phyloP scores from a whole-genome alignment of 2,113 vertebrate species.

The Corydoras maculifer region DNA sequence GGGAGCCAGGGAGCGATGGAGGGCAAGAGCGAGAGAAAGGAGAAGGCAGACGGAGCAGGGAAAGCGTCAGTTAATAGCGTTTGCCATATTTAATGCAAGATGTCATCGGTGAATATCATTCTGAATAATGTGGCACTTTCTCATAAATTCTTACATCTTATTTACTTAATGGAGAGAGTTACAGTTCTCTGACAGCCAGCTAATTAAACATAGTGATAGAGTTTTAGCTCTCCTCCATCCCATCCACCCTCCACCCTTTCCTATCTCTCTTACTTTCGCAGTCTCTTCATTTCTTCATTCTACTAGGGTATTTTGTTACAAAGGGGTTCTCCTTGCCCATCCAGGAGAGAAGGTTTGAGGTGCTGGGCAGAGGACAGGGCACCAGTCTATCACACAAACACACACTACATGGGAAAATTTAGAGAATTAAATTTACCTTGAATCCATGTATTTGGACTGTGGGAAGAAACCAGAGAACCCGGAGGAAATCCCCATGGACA shows the following conservation, averaged over 20 bases:
- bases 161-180: conserved; percentile 99
- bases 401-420: no score
- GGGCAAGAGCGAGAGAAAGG: conserved; percentile 10
- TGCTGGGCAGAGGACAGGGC: no score
- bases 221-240: conserved; percentile 66
- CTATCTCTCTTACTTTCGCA: conserved; percentile 29
- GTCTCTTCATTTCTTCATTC: conserved; percentile 13
- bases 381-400: no score
- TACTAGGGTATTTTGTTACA: no score
- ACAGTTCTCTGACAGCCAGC: conserved; percentile 79
- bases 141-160: conserved; percentile 96
- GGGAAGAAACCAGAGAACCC: no score
- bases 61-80: conserved; percentile 75
- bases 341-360: no score
- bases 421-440: no score
- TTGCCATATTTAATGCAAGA: conserved; percentile 97
- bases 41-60: neutral
- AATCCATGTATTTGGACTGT: no score
- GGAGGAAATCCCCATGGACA: no score
- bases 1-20: conserved; percentile 4
- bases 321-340: no score
- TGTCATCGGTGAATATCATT: conserved; percentile 92
- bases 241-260: conserved; percentile 58
- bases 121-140: conserved; percentile 92
- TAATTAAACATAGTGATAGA: conserved; percentile 88